Base-by-base conservation (phyloP, 2,113 vertebrate genomes). In the Pluvialis apricaria region DNA sequence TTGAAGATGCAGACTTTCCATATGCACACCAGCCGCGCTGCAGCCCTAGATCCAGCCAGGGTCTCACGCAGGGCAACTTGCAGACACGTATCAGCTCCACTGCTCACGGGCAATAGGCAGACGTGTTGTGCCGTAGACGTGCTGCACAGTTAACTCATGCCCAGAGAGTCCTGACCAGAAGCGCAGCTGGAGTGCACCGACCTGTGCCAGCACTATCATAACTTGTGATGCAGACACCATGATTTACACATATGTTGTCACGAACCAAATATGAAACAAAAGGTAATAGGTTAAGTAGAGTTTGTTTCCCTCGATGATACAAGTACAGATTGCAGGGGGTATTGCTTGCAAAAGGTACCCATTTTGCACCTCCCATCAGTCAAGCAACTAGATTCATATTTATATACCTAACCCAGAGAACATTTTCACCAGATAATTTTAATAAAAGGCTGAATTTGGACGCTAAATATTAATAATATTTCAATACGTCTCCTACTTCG, bases 1-100 rank as follows among this genome's bases (percentile, higher is more conserved):
- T 9, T 45, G 51, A 62, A 52, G 87, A 68, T 5, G 13, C 29
- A 65, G 49, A 21, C 20, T 21, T 42, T 26, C 32, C 38, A 26
- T 1, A 7, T 3, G 11, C 29, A 3, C 11, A 54, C 29, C 0
- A 0, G 45, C 11, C 29, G 0, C 4, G 52, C 62, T 72, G 49
- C 64, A 40, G 69, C 36, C 66, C 38, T 9, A 19, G 47, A 31
- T 45, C 18, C 42, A 19, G 15, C 31, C 47, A 21, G 47, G 42
- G 31, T 29, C 52, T 29, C 20, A 5, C 2, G 26, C 66, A 58
- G 57, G 38, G 49, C 32, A 17, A 0, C 52, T 44, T 17, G 57
- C 10, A n/a, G 66, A 36, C 61, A 20, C 10, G 0, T 5, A 13
- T 11, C 52, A 34, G 71, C 70, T 34, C 60, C 58, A 18, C 6